Evolutionary conservation across 1,140 invertebrate species (phyloP), one percentile per base, ranked within the genome.

Genomic region (Aplysia californica): DNA sequence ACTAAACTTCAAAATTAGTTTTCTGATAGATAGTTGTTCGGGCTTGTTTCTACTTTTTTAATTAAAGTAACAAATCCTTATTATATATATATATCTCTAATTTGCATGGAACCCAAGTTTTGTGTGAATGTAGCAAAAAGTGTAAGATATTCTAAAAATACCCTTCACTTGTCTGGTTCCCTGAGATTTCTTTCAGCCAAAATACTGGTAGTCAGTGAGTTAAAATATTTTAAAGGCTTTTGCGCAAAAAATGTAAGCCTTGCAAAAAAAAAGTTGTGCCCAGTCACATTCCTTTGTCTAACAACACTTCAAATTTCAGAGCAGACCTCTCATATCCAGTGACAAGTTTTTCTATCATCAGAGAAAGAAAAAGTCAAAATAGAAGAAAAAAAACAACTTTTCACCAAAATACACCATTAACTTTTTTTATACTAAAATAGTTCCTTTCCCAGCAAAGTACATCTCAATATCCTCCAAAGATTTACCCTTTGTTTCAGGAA

Each of bases 401-500:
- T 15, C 44, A 50, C n/a, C n/a, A 50, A 50, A 50, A 50, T 15
- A 50, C n/a, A 50, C 44, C n/a, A 50, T 50, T 50, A 15, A 50
- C 44, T 50, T 50, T 50, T 50, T 50, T 50, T 64, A 73, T 3
- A 73, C 58, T 29, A 61, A 61, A 64, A 39, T 29, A 35, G 58
- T 2, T 44, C 29, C 31, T 33, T 75, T 75, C 26, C 61, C 72
- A 44, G 39, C 23, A 74, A 88, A 88, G 59, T 85, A 87, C 6
- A 87, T 65, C 75, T 88, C 87, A 83, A 89, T 89, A 70, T 88
- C 87, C 76, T 89, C 88, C 26, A 89, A 77, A 10, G 88, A 88
- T 77, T 87, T 89, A 35, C 88, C 88, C 75, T 87, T 88, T 3
- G 88, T 89, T 75, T 89, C 87, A 35, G 87, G 87, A 10, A 89